Base-by-base conservation (phyloP, 2,113 vertebrate species). In the Zapornia atra region DNA sequence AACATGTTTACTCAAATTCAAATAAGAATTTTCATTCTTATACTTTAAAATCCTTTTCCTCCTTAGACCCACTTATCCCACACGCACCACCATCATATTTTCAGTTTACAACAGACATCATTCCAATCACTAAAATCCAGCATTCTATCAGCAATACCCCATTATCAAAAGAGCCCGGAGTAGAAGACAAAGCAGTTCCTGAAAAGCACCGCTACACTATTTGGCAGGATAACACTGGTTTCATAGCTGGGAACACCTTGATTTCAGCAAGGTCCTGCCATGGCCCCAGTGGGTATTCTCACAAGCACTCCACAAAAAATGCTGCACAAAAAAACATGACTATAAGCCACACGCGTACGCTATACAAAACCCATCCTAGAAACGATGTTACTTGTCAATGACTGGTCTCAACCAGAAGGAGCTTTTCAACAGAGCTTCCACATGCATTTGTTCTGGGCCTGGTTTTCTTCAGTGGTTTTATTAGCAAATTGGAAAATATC, bases 281-380 rank as follows among this genome's bases (percentile, higher is more conserved):
- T 0, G 3, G 17, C 14, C 15, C 12, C 1, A 0, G 9, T 4
- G 24, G 34, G 19, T 1, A 0, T 4, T 13, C 15, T 29, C 56
- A 2, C 29, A 15, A n/a, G 25, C 11, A 20, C 79, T 59, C 29
- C 57, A 21, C 16, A 18, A 33, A 26, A 60, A 60, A 36, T 0
- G 0, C 24, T 4, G 10, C 31, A 5, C 3, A 11, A 38, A 38
- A 51, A 71, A 64, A n/a, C n/a, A 46, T 25, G 16, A 38, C 92
- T 59, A 34, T 19, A 61, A 89, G 36, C 59, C 76, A 40, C 80
- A 81, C 0, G 33, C 14, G 0, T 28, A 21, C 0, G 2, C 50
- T 36, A 15, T 64, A 33, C 34, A 15, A 59, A 90, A 79, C 13
- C 21, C 79, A 51, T 19, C 75, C 76, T 4, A 4, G 5, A 46